phyloP scores from a whole-genome alignment of 2,888 invertebrate genomes.

The Hydropsyche betteni region DNA sequence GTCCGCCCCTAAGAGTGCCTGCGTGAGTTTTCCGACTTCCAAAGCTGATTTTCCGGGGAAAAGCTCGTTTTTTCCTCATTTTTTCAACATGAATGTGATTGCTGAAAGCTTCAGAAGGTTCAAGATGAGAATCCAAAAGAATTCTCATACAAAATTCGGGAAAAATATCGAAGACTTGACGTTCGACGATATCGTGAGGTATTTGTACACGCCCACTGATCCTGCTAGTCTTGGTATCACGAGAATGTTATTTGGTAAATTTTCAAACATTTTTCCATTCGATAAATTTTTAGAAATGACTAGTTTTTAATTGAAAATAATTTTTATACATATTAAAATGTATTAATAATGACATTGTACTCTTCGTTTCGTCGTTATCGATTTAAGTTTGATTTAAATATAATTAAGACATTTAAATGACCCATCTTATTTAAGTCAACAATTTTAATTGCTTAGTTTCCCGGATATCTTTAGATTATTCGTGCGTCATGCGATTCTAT shows the following conservation, averaged over 20 bases:
- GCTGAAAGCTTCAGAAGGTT: neutral
- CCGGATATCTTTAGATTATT: too few relatives aligned
- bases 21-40: constrained; percentile 19
- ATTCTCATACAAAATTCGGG: constrained; percentile 57
- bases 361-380: too few relatives aligned
- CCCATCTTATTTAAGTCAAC: too few relatives aligned
- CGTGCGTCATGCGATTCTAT: too few relatives aligned
- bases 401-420: too few relatives aligned
- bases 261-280: neutral
- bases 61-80: neutral
- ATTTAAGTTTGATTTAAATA: too few relatives aligned
- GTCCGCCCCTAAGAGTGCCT: neutral
- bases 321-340: too few relatives aligned
- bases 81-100: too few relatives aligned
- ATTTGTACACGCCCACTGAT: constrained; percentile 74
- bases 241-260: constrained; percentile 83
- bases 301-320: too few relatives aligned
- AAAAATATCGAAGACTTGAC: constrained; percentile 57
- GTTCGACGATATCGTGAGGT: constrained; percentile 62
- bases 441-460: too few relatives aligned
- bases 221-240: constrained; percentile 80
- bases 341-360: too few relatives aligned
- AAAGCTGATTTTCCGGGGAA: neutral
- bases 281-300: too few relatives aligned
- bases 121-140: neutral